Conservation (phyloP, 1,140 invertebrate genomes). For the Ladona fulva region DNA sequence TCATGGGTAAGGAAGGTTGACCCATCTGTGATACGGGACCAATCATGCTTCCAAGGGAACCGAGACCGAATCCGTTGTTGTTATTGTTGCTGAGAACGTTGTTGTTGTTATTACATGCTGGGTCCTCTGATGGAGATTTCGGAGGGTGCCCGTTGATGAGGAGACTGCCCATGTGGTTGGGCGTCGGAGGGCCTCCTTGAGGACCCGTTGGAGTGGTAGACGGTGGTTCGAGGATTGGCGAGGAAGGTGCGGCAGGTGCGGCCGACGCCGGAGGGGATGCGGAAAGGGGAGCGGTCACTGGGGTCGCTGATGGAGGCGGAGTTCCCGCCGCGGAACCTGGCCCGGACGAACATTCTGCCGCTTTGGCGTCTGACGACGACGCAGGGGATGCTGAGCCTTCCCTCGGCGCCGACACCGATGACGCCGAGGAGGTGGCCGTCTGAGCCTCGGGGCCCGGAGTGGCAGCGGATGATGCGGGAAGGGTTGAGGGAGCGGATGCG, state of each 20-base stretch:
- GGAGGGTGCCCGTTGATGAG: conserved; percentile 36
- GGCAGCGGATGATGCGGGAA: conserved; percentile 33
- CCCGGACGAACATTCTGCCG: conserved; percentile 24
- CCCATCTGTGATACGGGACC: neutral
- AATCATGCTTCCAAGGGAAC: neutral
- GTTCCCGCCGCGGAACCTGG: conserved; percentile 18
- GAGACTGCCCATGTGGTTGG: conserved; percentile 48
- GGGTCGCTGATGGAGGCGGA: conserved; percentile 36
- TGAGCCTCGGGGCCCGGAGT: conserved; percentile 31
- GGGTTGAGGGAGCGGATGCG: conserved; percentile 21
- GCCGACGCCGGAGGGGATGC: neutral
- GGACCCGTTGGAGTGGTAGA: conserved; percentile 22
- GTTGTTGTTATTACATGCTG: conserved; percentile 38
- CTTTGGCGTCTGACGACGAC: conserved; percentile 24
- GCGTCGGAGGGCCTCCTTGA: conserved; percentile 38
- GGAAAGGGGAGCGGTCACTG: conserved; percentile 18
- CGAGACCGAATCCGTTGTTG: conserved; percentile 8
- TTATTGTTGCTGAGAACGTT: conserved; percentile 25
- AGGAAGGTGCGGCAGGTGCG: conserved; percentile 24
- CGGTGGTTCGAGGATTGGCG: conserved; percentile 20
- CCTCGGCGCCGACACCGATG: conserved; percentile 9
- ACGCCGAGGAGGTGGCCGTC: conserved; percentile 10
- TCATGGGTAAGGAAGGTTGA: neutral
- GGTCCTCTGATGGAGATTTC: conserved; percentile 30
- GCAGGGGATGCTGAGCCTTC: neutral